Base-by-base conservation (phyloP, 2,113 vertebrate species). In the Myotis brandtii region DNA sequence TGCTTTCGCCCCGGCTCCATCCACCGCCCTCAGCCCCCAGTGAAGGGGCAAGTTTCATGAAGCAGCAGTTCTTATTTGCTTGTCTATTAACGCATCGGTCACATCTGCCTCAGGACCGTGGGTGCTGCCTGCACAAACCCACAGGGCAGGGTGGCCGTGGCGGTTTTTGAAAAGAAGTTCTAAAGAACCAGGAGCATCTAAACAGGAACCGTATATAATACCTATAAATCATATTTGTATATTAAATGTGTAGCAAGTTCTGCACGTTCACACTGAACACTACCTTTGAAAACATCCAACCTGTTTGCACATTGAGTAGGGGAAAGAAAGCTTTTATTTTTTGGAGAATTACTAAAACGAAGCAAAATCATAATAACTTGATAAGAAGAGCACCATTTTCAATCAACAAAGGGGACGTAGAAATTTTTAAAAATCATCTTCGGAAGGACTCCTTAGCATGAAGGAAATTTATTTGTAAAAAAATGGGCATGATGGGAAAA, bases 111-210 rank as follows among this genome's bases (percentile, higher is more conserved):
- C 43, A 2, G 66, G 40, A 2, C 32, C 23, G 11, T 62, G 4
- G 12, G n/a, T 12, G 69, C 32, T 37, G 0, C 12, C 16, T 2
- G 76, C 9, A 2, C 0, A 10, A 9, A 30, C n/a, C 30, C 1
- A 59, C 87, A 56, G 17, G 91, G 93, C 73, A 93, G 66, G 59
- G 37, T 37, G 17, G 54, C n/a, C 76, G 17, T 64, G 40, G 89
- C 30, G 62, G 40, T 93, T 97, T 95, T 92, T 59, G 46, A 46
- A 89, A 86, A 86, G 70, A 73, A 69, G 21, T 66, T 40, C 20
- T 48, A 40, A 66, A 66, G n/a, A 66, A 89, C 30, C 43, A 62
- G 40, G 56, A 25, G 16, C 46, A 10, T 21, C 32, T 6, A 27
- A 70, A 43, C 13, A 3, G 69, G 23, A 48, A 70, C 52, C 23